These are phyloP conservation scores for Caenorhabditis doughertyi DNA, from an alignment of 2,888 invertebrate species.

Conservation along the genomic window DNA sequence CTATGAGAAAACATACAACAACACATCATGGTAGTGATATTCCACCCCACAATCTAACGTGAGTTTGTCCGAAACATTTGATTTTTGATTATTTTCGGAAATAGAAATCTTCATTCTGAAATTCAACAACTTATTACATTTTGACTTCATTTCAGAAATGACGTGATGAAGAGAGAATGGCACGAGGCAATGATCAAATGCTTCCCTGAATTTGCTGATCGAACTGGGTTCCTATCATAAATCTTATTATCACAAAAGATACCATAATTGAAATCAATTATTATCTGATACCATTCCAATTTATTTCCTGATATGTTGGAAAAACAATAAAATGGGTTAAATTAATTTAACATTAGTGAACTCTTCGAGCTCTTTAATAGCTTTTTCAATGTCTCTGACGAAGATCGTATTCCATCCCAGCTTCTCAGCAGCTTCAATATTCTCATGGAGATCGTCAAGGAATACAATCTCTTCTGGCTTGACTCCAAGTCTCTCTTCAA, in stretches of 20 bases:
- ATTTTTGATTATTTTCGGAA: no score
- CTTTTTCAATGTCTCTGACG: constrained; percentile 52
- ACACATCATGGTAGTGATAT: constrained; percentile 63
- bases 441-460: constrained; percentile 72
- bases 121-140: neutral
- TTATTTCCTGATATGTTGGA: constrained; percentile 28
- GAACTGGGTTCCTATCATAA: constrained; percentile 61
- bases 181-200: constrained; percentile 66
- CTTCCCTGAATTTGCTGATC: constrained; percentile 67
- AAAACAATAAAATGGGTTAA: constrained; percentile 16
- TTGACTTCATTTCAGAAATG: constrained; percentile 53
- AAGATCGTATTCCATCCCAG: constrained; percentile 74
- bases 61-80: neutral
- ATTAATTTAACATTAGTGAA: constrained; percentile 43
- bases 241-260: no score
- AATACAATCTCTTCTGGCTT: constrained; percentile 71
- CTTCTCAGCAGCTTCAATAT: constrained; percentile 72
- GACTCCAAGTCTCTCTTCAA: constrained; percentile 58
- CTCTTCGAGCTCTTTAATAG: constrained; percentile 35
- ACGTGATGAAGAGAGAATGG: constrained; percentile 64
- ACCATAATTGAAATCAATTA: neutral
- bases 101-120: no score
- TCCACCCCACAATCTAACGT: constrained; percentile 64
- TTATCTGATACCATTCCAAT: constrained; percentile 38
- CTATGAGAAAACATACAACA: constrained; percentile 65